Evolutionary conservation across 2,113 vertebrate genomes (phyloP), one percentile per base, ranked within the genome.

Genomic region (Tyto alba): DNA sequence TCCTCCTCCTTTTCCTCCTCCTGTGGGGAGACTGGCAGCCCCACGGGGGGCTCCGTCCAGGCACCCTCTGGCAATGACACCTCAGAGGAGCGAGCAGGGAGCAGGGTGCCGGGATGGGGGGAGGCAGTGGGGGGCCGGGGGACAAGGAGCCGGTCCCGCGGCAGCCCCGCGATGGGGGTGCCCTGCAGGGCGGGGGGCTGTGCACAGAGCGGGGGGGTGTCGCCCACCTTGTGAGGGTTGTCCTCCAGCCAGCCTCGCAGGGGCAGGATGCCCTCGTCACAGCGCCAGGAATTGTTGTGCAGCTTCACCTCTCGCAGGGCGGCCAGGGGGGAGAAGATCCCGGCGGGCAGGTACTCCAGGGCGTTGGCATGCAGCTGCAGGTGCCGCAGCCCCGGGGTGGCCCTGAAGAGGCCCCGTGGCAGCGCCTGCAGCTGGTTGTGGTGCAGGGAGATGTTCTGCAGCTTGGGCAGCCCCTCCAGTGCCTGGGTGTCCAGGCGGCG

Each of bases 201-300:
- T 26, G 93, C 94, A 47, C 99, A 99, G 29, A 98, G 78, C 0
- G 99, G 95, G 16, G 97, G 89, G 19, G 69, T 97, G 78, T 98
- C 93, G 13, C 95, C 97, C 78, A 98, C 85, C 94, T 98, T 98
- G 43, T 93, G 79, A 55, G 94, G 89, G 86, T 99, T 97, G 68
- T 95, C 25, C 87, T 60, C 50, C 66, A 99, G 97, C 99, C 99
- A 99, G 11, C 97, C 81, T 71, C 90, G 96, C 36, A 99, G 97
- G 2, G 99, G 98, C 68, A 98, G 79, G 75, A 99, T 99, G 56
- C 95, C 96, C 13, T 91, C 34, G 71, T 99, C 99, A 26, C 99
- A 99, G 69, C 88, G 98, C 99, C 99, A 99, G 41, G 99, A 99
- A 78, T 99, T 99, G 93, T 98, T 97, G 30, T 98, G 96, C 55